Evolutionary conservation across 1,140 invertebrate genomes (phyloP).

Genomic region (Drosophila sucinea): DNA sequence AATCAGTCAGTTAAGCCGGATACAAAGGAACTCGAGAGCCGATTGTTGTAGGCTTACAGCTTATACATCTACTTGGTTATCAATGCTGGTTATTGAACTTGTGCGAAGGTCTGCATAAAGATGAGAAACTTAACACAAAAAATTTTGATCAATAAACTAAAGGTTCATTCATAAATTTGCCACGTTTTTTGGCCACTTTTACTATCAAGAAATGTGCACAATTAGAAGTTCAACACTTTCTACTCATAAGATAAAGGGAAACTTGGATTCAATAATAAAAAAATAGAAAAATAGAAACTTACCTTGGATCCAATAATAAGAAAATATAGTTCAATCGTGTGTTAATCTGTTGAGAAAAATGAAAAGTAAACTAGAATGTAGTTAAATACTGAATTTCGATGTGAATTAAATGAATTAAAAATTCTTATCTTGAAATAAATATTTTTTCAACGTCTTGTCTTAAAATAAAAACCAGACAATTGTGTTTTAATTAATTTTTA

Average conservation of each 20-base stretch:
- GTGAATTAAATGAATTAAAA: no score
- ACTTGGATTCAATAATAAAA: no score
- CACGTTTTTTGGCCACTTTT: slow-evolving; percentile 24
- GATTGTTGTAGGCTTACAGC: slow-evolving; percentile 56
- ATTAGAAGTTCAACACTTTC: neutral
- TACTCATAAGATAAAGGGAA: neutral
- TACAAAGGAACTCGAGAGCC: slow-evolving; percentile 45
- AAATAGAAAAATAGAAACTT: no score
- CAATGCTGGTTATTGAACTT: slow-evolving; percentile 37
- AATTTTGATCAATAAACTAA: neutral
- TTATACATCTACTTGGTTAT: slow-evolving; percentile 7
- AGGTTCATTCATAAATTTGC: slow-evolving; percentile 17
- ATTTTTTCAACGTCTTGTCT: no score
- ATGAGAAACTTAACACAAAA: neutral
- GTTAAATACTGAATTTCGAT: no score
- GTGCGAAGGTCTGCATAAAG: slow-evolving; percentile 40
- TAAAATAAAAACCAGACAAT: no score
- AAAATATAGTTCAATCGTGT: no score
- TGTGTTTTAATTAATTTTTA: no score
- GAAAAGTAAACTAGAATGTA: no score
- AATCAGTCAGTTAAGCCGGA: slow-evolving; percentile 32
- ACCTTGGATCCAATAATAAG: no score
- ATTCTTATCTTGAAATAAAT: no score
- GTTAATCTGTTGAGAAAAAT: no score
- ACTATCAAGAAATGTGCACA: slow-evolving; percentile 18